Evolutionary conservation across 2,113 vertebrate species (phyloP).

Genomic region (Cromileptes altivelis): DNA sequence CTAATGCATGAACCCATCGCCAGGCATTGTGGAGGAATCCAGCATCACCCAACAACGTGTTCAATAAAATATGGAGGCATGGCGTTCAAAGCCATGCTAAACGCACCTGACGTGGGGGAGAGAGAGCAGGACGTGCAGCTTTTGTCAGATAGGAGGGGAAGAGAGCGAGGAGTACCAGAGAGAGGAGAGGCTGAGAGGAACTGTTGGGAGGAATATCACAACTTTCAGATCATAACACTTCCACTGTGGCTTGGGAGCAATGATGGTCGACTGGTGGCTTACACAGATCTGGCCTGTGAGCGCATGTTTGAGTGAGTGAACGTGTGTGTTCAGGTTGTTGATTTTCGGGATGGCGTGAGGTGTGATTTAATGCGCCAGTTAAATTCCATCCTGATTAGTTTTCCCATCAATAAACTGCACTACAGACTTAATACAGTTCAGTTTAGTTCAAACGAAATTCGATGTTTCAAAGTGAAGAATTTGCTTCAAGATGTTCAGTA

Average conservation of each 20-base stretch:
- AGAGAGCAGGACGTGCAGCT: constrained; percentile 71
- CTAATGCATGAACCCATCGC: constrained; percentile 83
- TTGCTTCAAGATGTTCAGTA: neutral
- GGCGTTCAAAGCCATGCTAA: constrained; percentile 86
- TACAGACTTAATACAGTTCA: neutral
- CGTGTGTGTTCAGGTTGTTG: constrained; percentile 26
- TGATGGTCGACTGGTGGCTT: constrained; percentile 14
- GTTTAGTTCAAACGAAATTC: too few relatives aligned
- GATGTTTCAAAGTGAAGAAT: constrained; percentile 1
- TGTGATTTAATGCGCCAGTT: constrained; percentile 39
- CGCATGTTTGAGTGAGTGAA: neutral
- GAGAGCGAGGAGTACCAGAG: constrained; percentile 50
- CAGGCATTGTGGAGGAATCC: constrained; percentile 76
- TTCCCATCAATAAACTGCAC: constrained; percentile 32
- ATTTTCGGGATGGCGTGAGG: constrained; percentile 13
- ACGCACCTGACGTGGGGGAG: constrained; percentile 78
- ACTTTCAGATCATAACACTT: constrained; percentile 67
- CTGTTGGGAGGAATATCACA: constrained; percentile 61
- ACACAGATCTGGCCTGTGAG: constrained; percentile 3
- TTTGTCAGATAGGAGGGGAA: constrained; percentile 61
- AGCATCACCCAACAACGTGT: constrained; percentile 83
- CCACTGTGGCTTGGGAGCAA: constrained; percentile 33
- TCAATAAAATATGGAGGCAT: constrained; percentile 85
- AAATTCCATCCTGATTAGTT: constrained; percentile 55
- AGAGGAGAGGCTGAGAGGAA: constrained; percentile 43